These are phyloP conservation scores for Antheraea pernyi DNA, from an alignment of 1,140 invertebrate genomes.

Conservation along the genomic window DNA sequence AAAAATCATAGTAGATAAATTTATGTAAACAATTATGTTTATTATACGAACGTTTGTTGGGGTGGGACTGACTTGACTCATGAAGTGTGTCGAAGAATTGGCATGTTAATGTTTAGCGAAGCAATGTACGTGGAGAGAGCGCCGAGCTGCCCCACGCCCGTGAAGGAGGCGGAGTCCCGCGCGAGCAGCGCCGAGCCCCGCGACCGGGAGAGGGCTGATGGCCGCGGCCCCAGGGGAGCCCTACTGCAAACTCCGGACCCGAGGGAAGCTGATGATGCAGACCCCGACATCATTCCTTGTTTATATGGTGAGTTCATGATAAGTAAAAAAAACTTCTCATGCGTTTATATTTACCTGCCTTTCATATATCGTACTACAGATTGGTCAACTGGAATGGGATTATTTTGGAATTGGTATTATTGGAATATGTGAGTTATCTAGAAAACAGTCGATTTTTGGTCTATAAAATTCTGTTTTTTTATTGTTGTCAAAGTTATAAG, in stretches of 20 bases:
- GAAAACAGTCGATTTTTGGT: too few relatives aligned
- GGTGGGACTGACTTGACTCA: neutral
- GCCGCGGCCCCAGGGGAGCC: conserved; percentile 40
- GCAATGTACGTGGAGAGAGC: conserved; percentile 61
- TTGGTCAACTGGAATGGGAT: too few relatives aligned
- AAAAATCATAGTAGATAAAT: too few relatives aligned
- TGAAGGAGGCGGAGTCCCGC: conserved; percentile 51
- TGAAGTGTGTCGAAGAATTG: neutral
- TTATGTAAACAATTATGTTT: too few relatives aligned
- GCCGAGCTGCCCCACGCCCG: conserved; percentile 56
- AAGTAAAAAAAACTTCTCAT: too few relatives aligned
- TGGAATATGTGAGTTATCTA: too few relatives aligned
- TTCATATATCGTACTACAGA: too few relatives aligned
- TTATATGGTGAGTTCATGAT: conserved; percentile 85
- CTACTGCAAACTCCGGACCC: conserved; percentile 57
- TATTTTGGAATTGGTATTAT: too few relatives aligned
- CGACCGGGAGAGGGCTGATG: conserved; percentile 17
- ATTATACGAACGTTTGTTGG: too few relatives aligned
- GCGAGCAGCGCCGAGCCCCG: conserved; percentile 38
- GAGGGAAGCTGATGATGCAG: conserved; percentile 79
- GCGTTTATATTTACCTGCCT: too few relatives aligned
- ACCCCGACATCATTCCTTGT: conserved; percentile 92
- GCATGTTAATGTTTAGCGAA: conserved; percentile 37
- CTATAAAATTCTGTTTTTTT: too few relatives aligned
- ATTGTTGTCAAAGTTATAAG: too few relatives aligned